Evolutionary conservation across 2,113 vertebrate genomes (phyloP).

Genomic region (Epinephelus fuscoguttatus): DNA sequence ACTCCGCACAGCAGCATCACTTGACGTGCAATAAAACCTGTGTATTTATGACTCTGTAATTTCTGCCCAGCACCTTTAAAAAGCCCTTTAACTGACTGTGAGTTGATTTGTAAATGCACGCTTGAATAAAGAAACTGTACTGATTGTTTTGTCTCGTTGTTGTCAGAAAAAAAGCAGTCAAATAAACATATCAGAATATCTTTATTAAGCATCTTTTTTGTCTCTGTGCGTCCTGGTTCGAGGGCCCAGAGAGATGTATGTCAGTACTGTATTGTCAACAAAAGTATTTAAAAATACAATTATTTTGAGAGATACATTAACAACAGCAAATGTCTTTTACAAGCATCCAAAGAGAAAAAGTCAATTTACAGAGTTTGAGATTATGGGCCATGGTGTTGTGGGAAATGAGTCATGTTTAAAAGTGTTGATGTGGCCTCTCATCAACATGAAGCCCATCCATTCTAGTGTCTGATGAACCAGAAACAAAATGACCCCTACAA

Average conservation of each 20-base stretch:
- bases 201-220: constrained; percentile 69
- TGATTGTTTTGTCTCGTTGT: not conserved
- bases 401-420: not conserved
- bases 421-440: not conserved
- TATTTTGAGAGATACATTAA: constrained; percentile 65
- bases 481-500: not conserved
- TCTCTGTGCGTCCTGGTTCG: constrained; percentile 21
- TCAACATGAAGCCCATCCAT: not conserved
- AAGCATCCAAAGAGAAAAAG: constrained; percentile 44
- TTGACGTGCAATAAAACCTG: constrained; percentile 31
- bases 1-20: constrained; percentile 37
- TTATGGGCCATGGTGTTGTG: not conserved
- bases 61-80: constrained; percentile 46
- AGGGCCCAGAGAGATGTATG: constrained; percentile 30
- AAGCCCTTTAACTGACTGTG: constrained; percentile 19
- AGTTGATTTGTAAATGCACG: constrained; percentile 46
- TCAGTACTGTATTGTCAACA: constrained; percentile 64
- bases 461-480: constrained; percentile 9
- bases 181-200: constrained; percentile 58
- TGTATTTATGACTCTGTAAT: constrained; percentile 29
- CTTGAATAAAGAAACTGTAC: constrained; percentile 62
- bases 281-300: constrained; percentile 75
- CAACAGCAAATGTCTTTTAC: constrained; percentile 39
- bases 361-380: constrained; percentile 19
- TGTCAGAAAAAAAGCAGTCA: not conserved